Percentiles rank a stretch among this genome's conserved stretches.
phyloP scores from a whole-genome alignment of 2,113 vertebrate genomes.

The Columbina picui region DNA sequence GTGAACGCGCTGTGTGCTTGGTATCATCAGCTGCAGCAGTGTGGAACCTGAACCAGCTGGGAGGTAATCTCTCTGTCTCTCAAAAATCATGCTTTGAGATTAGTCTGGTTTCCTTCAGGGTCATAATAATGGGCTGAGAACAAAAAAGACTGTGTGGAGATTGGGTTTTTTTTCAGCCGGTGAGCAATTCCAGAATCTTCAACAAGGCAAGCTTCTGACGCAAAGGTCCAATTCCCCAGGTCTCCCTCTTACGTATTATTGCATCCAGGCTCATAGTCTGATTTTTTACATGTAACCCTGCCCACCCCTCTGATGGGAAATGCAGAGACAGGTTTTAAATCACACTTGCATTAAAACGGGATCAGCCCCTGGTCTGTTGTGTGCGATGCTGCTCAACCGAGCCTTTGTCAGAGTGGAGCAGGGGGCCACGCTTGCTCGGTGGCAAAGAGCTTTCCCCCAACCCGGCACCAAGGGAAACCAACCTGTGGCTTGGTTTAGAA shows the following conservation, averaged over 20 bases:
- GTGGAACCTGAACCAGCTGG: background rate
- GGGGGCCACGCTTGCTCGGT: rapidly evolving
- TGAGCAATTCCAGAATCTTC: background rate
- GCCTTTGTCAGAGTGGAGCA: rapidly evolving
- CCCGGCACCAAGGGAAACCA: background rate
- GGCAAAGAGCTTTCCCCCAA: background rate
- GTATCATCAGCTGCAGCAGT: background rate
- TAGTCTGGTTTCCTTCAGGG: background rate
- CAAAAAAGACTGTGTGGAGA: background rate
- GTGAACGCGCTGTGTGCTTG: background rate
- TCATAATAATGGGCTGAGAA: background rate
- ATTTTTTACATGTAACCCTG: background rate
- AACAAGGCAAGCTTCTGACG: background rate
- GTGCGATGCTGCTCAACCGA: background rate
- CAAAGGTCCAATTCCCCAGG: background rate
- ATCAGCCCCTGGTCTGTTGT: background rate
- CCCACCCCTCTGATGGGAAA: background rate
- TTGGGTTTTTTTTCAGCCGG: background rate
- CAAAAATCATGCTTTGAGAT: background rate
- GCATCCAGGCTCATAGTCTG: background rate
- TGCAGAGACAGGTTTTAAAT: background rate
- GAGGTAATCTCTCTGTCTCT: background rate
- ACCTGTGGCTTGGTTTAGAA: background rate
- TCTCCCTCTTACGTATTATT: background rate
- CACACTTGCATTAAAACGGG: background rate